phyloP scores from a whole-genome alignment of 2,113 vertebrate genomes.

The Syngnathus floridae region DNA sequence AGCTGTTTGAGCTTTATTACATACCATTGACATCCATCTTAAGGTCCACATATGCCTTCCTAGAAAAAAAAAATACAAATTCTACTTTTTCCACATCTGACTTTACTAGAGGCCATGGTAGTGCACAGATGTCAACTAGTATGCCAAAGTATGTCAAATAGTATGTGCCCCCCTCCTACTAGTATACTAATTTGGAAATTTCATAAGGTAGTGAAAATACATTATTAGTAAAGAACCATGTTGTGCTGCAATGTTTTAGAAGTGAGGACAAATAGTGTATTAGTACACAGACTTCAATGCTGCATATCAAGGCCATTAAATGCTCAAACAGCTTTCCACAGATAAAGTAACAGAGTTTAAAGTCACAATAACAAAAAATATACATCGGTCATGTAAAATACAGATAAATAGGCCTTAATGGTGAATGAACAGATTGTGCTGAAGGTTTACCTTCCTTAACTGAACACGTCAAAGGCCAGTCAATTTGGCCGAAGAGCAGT shows the following conservation, averaged over 20 bases:
- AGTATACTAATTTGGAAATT: background rate
- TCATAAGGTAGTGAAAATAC: too few relatives aligned
- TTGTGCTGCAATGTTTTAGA: background rate
- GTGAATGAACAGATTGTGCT: constrained; percentile 47
- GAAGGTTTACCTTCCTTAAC: constrained; percentile 12
- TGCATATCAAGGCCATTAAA: background rate
- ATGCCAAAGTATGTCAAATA: too few relatives aligned
- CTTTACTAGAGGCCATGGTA: background rate
- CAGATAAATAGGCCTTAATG: constrained; percentile 48
- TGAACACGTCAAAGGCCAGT: constrained; percentile 4
- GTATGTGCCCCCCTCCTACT: background rate
- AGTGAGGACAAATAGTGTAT: background rate
- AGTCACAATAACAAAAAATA: constrained; percentile 10
- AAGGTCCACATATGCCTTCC: background rate
- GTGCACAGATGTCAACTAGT: background rate
- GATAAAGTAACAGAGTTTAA: background rate
- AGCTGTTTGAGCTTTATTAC: background rate
- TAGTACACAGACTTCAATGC: background rate
- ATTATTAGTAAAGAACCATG: too few relatives aligned
- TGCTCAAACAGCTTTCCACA: background rate
- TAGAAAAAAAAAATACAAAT: too few relatives aligned
- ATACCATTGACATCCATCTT: background rate
- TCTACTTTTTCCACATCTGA: too few relatives aligned
- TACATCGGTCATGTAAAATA: constrained; percentile 17
- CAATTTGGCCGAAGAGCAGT: background rate